Base-by-base conservation (phyloP, 2,888 invertebrate species). In the Mesorhabditis belari region DNA sequence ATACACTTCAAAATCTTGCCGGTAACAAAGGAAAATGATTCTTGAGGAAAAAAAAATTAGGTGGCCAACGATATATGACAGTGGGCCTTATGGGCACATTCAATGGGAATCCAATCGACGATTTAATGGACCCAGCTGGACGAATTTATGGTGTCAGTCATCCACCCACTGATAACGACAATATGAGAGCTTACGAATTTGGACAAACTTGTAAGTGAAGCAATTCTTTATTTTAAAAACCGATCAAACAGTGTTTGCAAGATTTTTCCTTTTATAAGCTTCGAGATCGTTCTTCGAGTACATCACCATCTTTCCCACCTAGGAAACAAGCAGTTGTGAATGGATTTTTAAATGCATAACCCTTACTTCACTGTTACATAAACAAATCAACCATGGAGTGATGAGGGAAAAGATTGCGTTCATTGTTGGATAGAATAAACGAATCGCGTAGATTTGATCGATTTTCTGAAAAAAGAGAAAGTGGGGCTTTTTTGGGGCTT, bases 111-210 rank as follows among this genome's bases (percentile, higher is more conserved):
- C 49, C 28, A 12, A 3, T 24, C 19, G 67, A 67, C 57, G 67
- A 67, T 26, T 54, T 67, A 3, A 66, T 58, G 9, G 56, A 62
- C 5, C 49, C 49, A 49, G 49, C 67, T 71, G 12, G 74, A 74
- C 57, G 66, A 53, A 57, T 64, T 19, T 24, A 52, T 17, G 25
- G 26, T 50, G 55, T 61, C 29, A 44, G 54, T 28, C 60, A 63
- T 35, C 61, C 70, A 21, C 62, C 70, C 28, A 55, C 73, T 5
- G 66, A 74, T 29, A 21, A 29, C 19, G 68, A 74, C 44, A 72
- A 72, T 49, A 44, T 52, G 17, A 70, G 70, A 28, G 69, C 67
- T 12, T 50, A 67, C 52, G 44, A 54, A 24, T 70, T 70, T 49
- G 67, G 66, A 5, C 50, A 66, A 44, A 12, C 28, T 24, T 58